Conservation (phyloP, 1,140 invertebrate genomes). For the Drosophila baimaii region DNA sequence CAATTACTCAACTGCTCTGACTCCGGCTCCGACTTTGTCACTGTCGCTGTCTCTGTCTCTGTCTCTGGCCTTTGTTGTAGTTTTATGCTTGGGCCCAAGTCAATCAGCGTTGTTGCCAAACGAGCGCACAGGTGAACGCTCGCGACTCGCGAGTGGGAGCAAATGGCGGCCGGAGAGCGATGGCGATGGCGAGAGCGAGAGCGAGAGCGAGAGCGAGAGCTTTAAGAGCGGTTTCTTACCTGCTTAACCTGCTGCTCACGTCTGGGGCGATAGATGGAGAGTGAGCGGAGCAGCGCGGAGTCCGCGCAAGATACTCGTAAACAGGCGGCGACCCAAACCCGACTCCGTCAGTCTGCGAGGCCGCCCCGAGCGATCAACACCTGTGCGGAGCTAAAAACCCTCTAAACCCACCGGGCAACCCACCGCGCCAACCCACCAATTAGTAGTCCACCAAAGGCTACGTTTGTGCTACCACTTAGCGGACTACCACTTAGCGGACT, state of each 20-base stretch:
- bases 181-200: constrained; percentile 4
- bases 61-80: constrained; percentile 54
- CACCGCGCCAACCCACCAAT: constrained; percentile 4
- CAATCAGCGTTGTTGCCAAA: constrained; percentile 56
- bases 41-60: neutral
- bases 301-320: constrained; percentile 39
- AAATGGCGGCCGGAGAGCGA: constrained; percentile 3
- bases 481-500: neutral
- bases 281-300: constrained; percentile 10
- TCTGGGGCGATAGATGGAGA: constrained; percentile 30
- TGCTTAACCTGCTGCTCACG: constrained; percentile 74
- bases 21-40: neutral
- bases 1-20: constrained; percentile 55
- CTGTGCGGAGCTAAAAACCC: constrained; percentile 3
- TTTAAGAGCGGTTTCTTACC: constrained; percentile 49
- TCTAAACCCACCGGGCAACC: neutral
- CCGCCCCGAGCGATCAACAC: constrained; percentile 55
- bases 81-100: constrained; percentile 55
- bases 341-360: constrained; percentile 62
- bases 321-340: constrained; percentile 27
- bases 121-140: constrained; percentile 63
- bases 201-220: constrained; percentile 21
- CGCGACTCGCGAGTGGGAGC: constrained; percentile 48
- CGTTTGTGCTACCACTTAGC: constrained; percentile 23
- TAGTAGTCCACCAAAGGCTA: constrained; percentile 18